Evolutionary conservation across 2,113 vertebrate genomes (phyloP).

Genomic region (Zosterops hypoxanthus): DNA sequence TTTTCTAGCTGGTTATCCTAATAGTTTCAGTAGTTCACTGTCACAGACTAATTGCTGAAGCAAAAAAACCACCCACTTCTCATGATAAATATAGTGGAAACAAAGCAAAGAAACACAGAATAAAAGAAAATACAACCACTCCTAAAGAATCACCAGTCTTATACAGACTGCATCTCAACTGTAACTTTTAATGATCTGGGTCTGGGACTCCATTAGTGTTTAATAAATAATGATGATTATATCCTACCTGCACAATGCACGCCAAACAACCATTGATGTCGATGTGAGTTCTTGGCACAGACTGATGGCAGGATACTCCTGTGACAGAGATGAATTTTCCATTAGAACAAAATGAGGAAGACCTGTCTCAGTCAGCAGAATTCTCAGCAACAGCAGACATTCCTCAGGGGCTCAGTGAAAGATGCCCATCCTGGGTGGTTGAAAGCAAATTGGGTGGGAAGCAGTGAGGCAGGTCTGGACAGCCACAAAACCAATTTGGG

Average conservation of each 20-base stretch:
- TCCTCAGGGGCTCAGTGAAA: conserved; percentile 2
- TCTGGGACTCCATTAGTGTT: conserved; percentile 32
- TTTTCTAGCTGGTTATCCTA: neutral
- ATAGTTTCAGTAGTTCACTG: neutral
- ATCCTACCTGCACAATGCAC: neutral
- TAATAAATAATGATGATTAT: conserved; percentile 56
- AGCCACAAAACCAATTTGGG: neutral
- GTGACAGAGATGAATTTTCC: conserved; percentile 60
- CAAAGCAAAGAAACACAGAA: neutral
- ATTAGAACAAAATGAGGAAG: conserved; percentile 57
- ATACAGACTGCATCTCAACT: neutral
- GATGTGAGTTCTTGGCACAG: neutral
- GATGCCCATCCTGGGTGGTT: neutral
- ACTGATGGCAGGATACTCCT: conserved; percentile 34
- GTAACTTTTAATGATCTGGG: conserved; percentile 1
- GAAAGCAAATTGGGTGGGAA: conserved; percentile 42
- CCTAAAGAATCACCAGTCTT: neutral
- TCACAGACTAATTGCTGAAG: neutral
- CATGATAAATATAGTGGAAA: neutral
- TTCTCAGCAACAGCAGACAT: conserved; percentile 19
- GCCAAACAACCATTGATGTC: neutral
- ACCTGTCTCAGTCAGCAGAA: conserved; percentile 54
- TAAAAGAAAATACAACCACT: neutral
- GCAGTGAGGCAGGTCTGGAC: neutral
- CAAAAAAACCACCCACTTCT: neutral